Conservation (phyloP, 2,113 vertebrate genomes). For the Callaeas wilsoni region DNA sequence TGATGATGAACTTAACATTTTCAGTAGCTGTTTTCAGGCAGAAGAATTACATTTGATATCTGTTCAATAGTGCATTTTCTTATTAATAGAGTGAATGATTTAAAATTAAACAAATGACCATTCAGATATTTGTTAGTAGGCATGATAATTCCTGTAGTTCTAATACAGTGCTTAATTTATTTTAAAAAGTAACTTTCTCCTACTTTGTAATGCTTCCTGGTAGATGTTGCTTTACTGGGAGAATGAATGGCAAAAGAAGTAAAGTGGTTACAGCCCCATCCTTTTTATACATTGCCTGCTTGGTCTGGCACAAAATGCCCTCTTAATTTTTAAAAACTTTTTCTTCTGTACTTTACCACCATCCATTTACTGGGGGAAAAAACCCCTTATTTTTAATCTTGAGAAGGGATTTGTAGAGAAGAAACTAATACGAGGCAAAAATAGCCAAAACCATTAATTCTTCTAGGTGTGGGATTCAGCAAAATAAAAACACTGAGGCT, state of each 20-base stretch:
- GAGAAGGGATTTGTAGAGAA: background rate
- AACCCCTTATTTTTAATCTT: background rate
- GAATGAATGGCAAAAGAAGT: background rate
- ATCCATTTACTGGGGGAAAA: accelerated
- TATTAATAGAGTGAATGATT: constrained; percentile 31
- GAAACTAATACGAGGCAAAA: background rate
- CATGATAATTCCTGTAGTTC: background rate
- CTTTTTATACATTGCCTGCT: background rate
- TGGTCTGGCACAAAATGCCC: background rate
- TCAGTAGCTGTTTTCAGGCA: background rate
- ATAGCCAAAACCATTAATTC: background rate
- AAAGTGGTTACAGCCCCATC: background rate
- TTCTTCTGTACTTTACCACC: background rate
- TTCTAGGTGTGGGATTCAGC: background rate
- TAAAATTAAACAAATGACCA: constrained; percentile 15
- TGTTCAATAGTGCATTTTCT: constrained; percentile 34
- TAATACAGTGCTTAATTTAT: background rate
- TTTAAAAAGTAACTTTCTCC: background rate
- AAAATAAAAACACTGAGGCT: background rate
- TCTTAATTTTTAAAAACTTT: background rate
- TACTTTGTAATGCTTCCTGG: background rate
- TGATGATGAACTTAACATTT: constrained; percentile 44
- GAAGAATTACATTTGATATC: background rate
- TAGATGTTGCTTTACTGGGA: background rate
- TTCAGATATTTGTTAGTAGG: background rate